Conservation (phyloP, 2,888 invertebrate genomes). For the Agrilus biguttatus region DNA sequence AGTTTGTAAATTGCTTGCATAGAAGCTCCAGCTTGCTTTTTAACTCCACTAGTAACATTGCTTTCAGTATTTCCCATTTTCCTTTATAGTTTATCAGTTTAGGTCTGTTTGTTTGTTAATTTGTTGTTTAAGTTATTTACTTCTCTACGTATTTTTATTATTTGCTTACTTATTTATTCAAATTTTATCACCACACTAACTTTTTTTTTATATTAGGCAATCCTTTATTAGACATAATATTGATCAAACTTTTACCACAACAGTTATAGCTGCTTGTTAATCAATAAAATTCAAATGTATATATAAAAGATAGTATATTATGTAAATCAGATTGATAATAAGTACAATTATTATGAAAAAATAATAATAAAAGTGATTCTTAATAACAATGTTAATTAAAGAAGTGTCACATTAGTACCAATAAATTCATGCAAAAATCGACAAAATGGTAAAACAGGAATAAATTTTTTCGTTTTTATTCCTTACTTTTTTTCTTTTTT, state of each 20-base stretch:
- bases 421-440: too few relatives aligned
- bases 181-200: too few relatives aligned
- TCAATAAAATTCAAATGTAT: too few relatives aligned
- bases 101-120: too few relatives aligned
- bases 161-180: too few relatives aligned
- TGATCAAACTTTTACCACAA: slow-evolving; percentile 10
- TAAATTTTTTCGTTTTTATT: neutral
- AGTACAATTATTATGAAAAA: neutral
- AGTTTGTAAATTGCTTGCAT: slow-evolving; percentile 76
- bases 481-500: slow-evolving; percentile 5
- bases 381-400: neutral
- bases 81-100: slow-evolving; percentile 11
- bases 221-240: slow-evolving; percentile 5
- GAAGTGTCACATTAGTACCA: too few relatives aligned
- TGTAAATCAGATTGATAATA: too few relatives aligned
- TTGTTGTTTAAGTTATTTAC: neutral
- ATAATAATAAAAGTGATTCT: neutral
- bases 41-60: slow-evolving; percentile 87
- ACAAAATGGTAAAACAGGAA: neutral
- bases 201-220: too few relatives aligned
- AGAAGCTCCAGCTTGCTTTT: slow-evolving; percentile 83
- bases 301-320: too few relatives aligned
- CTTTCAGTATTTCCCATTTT: slow-evolving; percentile 72
- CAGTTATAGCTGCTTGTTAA: neutral
- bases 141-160: too few relatives aligned